Evolutionary conservation across 1,140 invertebrate genomes (phyloP).

Genomic region (Bombus confusus): DNA sequence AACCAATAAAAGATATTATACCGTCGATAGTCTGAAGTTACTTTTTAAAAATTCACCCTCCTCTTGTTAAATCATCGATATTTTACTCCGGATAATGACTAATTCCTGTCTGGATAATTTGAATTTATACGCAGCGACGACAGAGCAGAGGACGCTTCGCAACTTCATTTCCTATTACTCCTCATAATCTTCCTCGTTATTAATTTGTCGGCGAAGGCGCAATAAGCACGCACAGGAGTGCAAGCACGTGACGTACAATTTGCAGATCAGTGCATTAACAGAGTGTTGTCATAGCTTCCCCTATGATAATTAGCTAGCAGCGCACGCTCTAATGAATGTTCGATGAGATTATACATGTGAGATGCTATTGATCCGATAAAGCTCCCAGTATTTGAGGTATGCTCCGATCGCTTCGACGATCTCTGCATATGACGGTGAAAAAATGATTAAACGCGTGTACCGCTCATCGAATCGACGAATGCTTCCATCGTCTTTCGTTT

Average conservation of each 20-base stretch:
- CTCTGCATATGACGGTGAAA: not conserved
- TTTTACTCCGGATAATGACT: not conserved
- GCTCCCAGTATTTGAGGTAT: no score
- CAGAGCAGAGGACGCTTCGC: not conserved
- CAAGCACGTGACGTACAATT: not conserved
- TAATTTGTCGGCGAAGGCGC: constrained; percentile 3
- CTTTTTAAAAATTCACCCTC: no score
- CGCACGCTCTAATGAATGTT: constrained; percentile 16
- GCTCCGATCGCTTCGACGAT: not conserved
- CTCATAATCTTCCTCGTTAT: constrained; percentile 10
- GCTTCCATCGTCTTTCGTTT: not conserved
- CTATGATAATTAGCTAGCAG: constrained; percentile 7
- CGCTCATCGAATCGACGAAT: not conserved
- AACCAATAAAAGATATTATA: no score
- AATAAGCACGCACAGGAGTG: constrained; percentile 5
- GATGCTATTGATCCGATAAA: not conserved
- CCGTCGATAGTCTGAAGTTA: no score
- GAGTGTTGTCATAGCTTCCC: constrained; percentile 9
- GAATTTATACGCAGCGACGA: not conserved
- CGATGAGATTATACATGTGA: not conserved
- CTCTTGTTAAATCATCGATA: not conserved
- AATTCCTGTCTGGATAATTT: not conserved
- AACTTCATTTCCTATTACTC: constrained; percentile 13
- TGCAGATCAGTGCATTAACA: constrained; percentile 16
- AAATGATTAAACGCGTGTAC: not conserved